Evolutionary conservation across 2,113 vertebrate genomes (phyloP).

Genomic region (Aspidoscelis tigris): DNA sequence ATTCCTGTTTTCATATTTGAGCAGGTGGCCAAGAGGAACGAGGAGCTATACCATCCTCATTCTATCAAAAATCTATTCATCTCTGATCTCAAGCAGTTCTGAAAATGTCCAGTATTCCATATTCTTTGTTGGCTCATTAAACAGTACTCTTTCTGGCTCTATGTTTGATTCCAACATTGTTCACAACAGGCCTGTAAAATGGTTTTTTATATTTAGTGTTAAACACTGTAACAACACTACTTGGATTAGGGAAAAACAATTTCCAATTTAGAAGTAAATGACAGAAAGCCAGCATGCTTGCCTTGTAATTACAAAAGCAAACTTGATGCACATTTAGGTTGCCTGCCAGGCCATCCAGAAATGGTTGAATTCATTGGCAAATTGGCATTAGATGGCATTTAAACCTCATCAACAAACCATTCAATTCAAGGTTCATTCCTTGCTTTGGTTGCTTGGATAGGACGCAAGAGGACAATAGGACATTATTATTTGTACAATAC

Average conservation of each 20-base stretch:
- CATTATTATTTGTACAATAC: conserved; percentile 17
- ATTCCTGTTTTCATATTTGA: not conserved
- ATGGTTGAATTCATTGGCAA: conserved; percentile 37
- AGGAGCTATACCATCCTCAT: not conserved
- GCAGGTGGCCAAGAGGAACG: not conserved
- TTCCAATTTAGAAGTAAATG: conserved; percentile 53
- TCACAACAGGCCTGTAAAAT: conserved; percentile 49
- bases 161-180: conserved; percentile 53
- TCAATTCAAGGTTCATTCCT: conserved; percentile 39
- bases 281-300: conserved; percentile 41
- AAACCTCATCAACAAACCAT: conserved; percentile 48
- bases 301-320: conserved; percentile 41
- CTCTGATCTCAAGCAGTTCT: conserved; percentile 37
- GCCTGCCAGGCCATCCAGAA: conserved; percentile 34
- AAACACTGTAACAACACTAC: conserved; percentile 36
- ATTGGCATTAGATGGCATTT: conserved; percentile 38
- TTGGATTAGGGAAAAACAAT: conserved; percentile 40
- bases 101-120: conserved; percentile 20
- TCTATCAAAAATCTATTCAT: not conserved
- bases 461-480: conserved; percentile 2
- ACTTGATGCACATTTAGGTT: conserved; percentile 31
- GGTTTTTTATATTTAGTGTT: conserved; percentile 42
- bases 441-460: conserved; percentile 3
- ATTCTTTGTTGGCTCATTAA: conserved; percentile 29
- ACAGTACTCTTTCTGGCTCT: conserved; percentile 34